A percentile compares a stretch with the other conserved stretches of the same genome.
phyloP scores from a whole-genome alignment of 2,888 invertebrate genomes.

The Cataglyphis altisquamis region DNA sequence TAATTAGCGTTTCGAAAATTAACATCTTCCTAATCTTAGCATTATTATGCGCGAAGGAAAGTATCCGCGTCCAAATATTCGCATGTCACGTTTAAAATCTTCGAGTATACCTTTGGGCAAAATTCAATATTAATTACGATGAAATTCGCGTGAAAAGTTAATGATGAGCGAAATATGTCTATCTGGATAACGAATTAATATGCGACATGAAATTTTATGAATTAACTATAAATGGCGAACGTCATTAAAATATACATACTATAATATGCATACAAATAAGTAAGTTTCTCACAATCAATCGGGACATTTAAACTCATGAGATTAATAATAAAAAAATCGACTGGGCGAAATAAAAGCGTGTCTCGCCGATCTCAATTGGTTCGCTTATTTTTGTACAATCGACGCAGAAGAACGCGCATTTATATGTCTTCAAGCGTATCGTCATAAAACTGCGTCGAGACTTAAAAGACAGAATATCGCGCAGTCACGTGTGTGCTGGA shows the following conservation, averaged over 20 bases:
- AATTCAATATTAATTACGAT: not conserved
- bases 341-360: not conserved
- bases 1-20: constrained; percentile 20
- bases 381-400: constrained; percentile 1
- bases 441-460: constrained; percentile 6
- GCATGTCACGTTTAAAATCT: not conserved
- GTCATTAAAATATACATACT: not conserved
- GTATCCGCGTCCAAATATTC: not conserved
- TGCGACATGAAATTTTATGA: not conserved
- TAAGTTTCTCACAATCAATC: not conserved
- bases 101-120: not conserved
- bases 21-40: constrained; percentile 14
- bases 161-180: not conserved
- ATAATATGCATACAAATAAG: not conserved
- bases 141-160: not conserved
- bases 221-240: not conserved
- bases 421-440: constrained; percentile 7
- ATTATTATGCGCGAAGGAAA: constrained; percentile 6
- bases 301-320: not conserved
- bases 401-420: constrained; percentile 5
- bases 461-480: constrained; percentile 17
- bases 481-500: constrained; percentile 23
- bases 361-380: not conserved
- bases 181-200: not conserved
- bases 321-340: not conserved